Evolutionary conservation across 2,113 vertebrate genomes (phyloP), one percentile per base, ranked within the genome.

Genomic region (Syngnathus typhle): DNA sequence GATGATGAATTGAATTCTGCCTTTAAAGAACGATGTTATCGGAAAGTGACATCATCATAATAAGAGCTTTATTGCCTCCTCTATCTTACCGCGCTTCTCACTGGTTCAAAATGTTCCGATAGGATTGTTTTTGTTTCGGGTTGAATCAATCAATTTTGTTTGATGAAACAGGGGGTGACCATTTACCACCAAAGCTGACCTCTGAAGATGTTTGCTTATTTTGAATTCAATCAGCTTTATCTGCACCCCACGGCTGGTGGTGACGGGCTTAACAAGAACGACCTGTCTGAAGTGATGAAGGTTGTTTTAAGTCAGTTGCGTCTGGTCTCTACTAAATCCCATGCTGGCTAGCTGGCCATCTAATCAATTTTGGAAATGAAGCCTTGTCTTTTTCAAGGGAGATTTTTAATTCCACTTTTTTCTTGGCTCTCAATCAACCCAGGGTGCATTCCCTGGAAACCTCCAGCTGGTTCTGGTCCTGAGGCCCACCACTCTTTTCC

Each of bases 401-500:
- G 5, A 62, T 23, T 43, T 41, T 60, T 44, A 5, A 61, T 23
- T 3, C 60, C 44, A 6, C 60, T 43, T n/a, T n/a, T 61, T 6
- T n/a, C 38, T 37, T 59, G 32, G 7, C n/a, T 39, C 76, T 23
- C 1, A 23, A 23, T 56, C 7, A 7, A 73, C 73, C 55, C 69
- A 98, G 97, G 94, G 95, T 8, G 94, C 96, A 47, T 99, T 98
- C 90, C 97, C 97, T 0, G 97, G 94, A 72, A 98, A 98, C 89
- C 91, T 99, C 69, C 96, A 98, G 87, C 91, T 96, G 44, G 94
- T 99, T 67, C 92, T 99, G 1, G 94, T 99, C 62, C 88, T 99
- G 75, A 93, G 96, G 71, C 97, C 97, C 52, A 92, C 94, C 9
- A 90, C 94, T 15, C 89, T 98, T 67, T 88, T 98, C 69, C 96